phyloP scores from a whole-genome alignment of 1,140 invertebrate species.

The Hirudo medicinalis region DNA sequence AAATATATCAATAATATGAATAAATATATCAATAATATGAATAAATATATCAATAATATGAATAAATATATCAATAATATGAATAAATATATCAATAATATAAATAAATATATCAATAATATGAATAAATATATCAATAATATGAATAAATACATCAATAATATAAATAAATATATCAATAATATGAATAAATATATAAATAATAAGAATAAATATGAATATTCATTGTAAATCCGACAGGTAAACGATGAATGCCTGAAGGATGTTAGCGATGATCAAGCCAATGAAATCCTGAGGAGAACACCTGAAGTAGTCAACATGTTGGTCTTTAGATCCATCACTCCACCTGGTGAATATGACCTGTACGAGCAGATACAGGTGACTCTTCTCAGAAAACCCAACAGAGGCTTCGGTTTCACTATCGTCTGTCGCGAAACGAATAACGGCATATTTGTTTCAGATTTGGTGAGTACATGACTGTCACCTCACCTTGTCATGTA shows the following conservation, averaged over 20 bases:
- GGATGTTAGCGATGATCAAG: neutral
- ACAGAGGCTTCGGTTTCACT: slow-evolving; percentile 79
- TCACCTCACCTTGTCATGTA: too few species aligned
- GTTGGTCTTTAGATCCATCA: slow-evolving; percentile 65
- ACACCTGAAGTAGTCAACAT: slow-evolving; percentile 56
- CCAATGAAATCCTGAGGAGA: slow-evolving; percentile 1
- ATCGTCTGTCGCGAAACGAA: slow-evolving; percentile 71
- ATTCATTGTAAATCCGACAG: neutral
- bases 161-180: too few species aligned
- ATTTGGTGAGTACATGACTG: slow-evolving; percentile 82
- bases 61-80: too few species aligned
- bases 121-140: too few species aligned
- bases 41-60: too few species aligned
- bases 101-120: too few species aligned
- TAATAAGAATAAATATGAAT: too few species aligned
- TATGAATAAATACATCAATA: too few species aligned
- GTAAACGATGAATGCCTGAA: neutral
- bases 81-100: too few species aligned
- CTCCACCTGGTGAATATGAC: slow-evolving; percentile 47
- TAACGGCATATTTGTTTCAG: slow-evolving; percentile 80
- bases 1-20: too few species aligned
- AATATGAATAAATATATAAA: neutral
- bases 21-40: too few species aligned
- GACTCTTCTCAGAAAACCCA: slow-evolving; percentile 77
- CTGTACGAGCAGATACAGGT: slow-evolving; percentile 70